Percentiles rank a stretch among this genome's conserved stretches.
Evolutionary conservation across 2,797 vertebrate genomes (phyloP).

Genomic region (Spinus pinus): DNA sequence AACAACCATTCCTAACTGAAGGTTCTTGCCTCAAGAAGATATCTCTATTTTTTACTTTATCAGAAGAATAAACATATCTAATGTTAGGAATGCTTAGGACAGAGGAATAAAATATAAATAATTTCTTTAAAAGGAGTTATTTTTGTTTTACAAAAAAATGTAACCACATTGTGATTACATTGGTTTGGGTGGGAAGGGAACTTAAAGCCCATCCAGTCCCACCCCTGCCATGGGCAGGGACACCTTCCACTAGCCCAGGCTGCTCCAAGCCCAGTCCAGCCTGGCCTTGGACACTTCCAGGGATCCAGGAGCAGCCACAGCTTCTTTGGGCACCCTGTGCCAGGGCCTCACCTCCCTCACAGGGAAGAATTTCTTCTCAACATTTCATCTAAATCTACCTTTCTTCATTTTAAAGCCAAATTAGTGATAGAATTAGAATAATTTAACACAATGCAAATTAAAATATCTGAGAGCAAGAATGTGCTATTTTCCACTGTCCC

Average conservation of each 20-base stretch:
- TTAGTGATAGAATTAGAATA: too few relatives aligned
- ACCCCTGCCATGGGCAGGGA: not conserved
- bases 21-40: not conserved
- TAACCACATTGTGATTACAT: not conserved
- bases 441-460: too few relatives aligned
- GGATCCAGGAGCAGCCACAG: not conserved
- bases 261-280: accelerated
- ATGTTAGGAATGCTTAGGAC: not conserved
- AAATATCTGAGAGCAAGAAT: too few relatives aligned
- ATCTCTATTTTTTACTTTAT: not conserved
- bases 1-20: not conserved
- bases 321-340: accelerated
- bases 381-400: too few relatives aligned
- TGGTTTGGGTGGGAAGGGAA: not conserved
- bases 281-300: not conserved
- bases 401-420: too few relatives aligned
- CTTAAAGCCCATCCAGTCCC: accelerated
- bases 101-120: not conserved
- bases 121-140: not conserved
- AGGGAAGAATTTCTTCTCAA: not conserved
- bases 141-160: not conserved
- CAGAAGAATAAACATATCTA: not conserved
- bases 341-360: accelerated
- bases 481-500: too few relatives aligned
- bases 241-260: accelerated